Evolutionary conservation across 2,797 vertebrate species (phyloP), one percentile per base, ranked within the genome.

Genomic region (Spatula versicolor): DNA sequence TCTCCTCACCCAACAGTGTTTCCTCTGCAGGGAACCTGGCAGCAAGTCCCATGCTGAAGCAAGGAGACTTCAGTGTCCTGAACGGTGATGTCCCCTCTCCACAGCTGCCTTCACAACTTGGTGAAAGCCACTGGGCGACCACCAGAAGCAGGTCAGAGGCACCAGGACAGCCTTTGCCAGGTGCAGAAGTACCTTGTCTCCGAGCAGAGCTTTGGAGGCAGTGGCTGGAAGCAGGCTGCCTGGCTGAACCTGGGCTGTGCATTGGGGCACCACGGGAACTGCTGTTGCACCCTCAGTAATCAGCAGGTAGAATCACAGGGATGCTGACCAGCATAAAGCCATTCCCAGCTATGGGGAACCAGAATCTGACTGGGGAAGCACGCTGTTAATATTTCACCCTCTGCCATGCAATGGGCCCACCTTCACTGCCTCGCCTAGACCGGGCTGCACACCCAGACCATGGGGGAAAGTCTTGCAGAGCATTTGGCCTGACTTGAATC

Each of bases 391-490:
- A 41, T 21, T 4, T 28, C 25, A 26, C 15, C 18, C 41, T 54
- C 76, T 72, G 37, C 56, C 64, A 7, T 26, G 39, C 22, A 52
- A 28, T 4, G 7, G 35, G 56, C 77, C 17, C 33, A 50, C 13
- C 35, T 68, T 71, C n/a, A 35, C 31, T 71, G 8, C 22, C 46
- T 82, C 0, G 0, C 14, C 45, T 71, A 26, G 1, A 0, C 17
- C 19, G 22, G 41, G n/a, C 22, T 39, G 56, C 46, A 46, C 30
- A 66, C 31, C 43, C 52, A 28, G 25, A 37, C 7, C 0, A 0
- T 11, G 18, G 41, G 33, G 18, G 20, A 33, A 86, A 88, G 79
- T 12, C 73, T 45, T n/a, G 21, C 23, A 76, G 18, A 82, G n/a
- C 14, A 17, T 22, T n/a, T 46, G 30, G 33, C 6, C 5, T 66